phyloP scores from a whole-genome alignment of 2,888 invertebrate species.

The Spilosoma lubricipeda region DNA sequence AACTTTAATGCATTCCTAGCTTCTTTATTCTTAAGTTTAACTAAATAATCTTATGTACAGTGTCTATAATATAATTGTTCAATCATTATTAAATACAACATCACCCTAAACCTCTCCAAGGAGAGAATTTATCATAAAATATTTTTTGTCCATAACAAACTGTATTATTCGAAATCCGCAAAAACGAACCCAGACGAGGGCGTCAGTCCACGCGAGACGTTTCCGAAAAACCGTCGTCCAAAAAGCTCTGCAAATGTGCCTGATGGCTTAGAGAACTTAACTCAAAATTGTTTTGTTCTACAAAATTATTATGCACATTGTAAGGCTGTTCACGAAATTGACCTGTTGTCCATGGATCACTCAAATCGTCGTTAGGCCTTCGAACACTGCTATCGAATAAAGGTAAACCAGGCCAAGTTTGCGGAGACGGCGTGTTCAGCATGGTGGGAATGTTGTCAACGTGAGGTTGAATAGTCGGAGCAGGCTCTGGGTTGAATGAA shows the following conservation, averaged over 20 bases:
- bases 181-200: constrained; percentile 42
- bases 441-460: constrained; percentile 64
- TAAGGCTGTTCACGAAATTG: constrained; percentile 80
- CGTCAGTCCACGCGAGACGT: constrained; percentile 80
- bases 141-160: constrained; percentile 49
- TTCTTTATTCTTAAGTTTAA: constrained; percentile 77
- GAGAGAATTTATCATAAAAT: constrained; percentile 40
- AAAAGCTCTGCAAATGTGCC: constrained; percentile 68
- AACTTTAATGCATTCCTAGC: constrained; percentile 81
- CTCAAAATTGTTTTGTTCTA: constrained; percentile 78
- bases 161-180: constrained; percentile 40
- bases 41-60: constrained; percentile 84
- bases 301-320: constrained; percentile 74
- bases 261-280: constrained; percentile 67
- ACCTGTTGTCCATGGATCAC: constrained; percentile 77
- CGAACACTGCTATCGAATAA: constrained; percentile 68
- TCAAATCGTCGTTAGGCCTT: constrained; percentile 62
- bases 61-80: constrained; percentile 79
- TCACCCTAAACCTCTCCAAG: constrained; percentile 57
- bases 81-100: constrained; percentile 66
- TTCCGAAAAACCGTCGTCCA: constrained; percentile 77
- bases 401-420: constrained; percentile 71
- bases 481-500: constrained; percentile 59
- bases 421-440: constrained; percentile 74
- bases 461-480: constrained; percentile 53